phyloP scores from a whole-genome alignment of 2,888 invertebrate species.

The Ennomos fuscantarius region DNA sequence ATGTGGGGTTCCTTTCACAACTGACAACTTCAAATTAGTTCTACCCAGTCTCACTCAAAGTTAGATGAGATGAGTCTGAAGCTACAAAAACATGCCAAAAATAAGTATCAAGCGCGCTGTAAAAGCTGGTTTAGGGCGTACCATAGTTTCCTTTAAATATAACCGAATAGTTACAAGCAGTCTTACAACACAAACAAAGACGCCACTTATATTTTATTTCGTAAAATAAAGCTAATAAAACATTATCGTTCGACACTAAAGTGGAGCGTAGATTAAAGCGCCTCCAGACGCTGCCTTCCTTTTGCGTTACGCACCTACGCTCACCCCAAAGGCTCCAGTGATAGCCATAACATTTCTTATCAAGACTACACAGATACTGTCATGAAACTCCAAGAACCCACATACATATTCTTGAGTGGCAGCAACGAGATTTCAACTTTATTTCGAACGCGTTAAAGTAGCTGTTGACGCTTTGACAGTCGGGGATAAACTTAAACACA shows the following conservation, averaged over 20 bases:
- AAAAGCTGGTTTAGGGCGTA: neutral
- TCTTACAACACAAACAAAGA: neutral
- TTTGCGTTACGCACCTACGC: slow-evolving; percentile 62
- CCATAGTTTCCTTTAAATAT: neutral
- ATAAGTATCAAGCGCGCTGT: neutral
- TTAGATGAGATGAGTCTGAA: slow-evolving; percentile 41
- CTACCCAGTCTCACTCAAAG: slow-evolving; percentile 37
- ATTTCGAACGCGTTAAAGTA: slow-evolving; percentile 9
- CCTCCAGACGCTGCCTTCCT: slow-evolving; percentile 55
- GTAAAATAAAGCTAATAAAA: slow-evolving; percentile 24
- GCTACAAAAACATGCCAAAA: slow-evolving; percentile 25
- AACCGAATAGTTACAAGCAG: no score
- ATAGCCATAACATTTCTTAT: slow-evolving; percentile 73
- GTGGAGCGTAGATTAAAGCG: slow-evolving; percentile 65
- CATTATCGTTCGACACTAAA: slow-evolving; percentile 52
- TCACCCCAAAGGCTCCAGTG: slow-evolving; percentile 64
- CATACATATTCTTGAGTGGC: slow-evolving; percentile 10
- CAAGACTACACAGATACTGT: slow-evolving; percentile 62
- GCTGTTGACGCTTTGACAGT: neutral
- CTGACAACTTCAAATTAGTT: slow-evolving; percentile 48
- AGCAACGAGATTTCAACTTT: slow-evolving; percentile 22
- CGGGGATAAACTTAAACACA: slow-evolving; percentile 9
- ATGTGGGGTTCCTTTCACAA: neutral
- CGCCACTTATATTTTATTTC: slow-evolving; percentile 18
- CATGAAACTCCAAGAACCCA: slow-evolving; percentile 32